Evolutionary conservation across 2,888 invertebrate genomes (phyloP).

Genomic region (Calameuta filiformis): DNA sequence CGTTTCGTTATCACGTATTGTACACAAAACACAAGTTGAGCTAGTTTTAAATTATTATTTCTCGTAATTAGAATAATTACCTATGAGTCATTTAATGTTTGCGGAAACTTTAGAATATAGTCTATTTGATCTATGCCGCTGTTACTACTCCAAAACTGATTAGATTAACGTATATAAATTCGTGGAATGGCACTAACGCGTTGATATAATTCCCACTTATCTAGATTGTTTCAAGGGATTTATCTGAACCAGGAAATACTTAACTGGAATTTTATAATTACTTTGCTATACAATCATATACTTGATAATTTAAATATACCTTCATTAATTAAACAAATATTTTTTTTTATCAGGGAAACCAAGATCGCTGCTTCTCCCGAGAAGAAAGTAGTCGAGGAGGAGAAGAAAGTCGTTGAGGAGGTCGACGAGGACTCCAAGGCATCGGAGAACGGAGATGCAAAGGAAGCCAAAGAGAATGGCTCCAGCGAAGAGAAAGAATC

Average conservation of each 20-base stretch:
- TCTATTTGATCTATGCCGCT: not conserved
- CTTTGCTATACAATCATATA: not conserved
- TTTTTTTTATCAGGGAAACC: slow-evolving; percentile 52
- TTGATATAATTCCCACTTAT: not conserved
- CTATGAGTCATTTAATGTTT: not conserved
- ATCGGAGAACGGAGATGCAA: slow-evolving; percentile 62
- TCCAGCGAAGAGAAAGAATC: slow-evolving; percentile 63
- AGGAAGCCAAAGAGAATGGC: slow-evolving; percentile 65
- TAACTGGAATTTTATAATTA: not conserved
- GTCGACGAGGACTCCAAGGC: slow-evolving; percentile 64
- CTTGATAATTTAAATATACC: not conserved
- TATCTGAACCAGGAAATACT: not conserved
- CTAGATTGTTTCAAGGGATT: not conserved
- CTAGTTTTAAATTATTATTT: not conserved
- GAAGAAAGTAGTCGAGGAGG: slow-evolving; percentile 67
- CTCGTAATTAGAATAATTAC: not conserved
- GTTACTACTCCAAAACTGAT: not conserved
- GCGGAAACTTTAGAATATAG: not conserved
- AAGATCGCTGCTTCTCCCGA: slow-evolving; percentile 63
- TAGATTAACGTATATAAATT: not conserved
- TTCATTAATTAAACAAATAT: not conserved
- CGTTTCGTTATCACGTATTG: not conserved
- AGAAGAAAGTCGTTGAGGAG: slow-evolving; percentile 63
- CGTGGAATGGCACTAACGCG: not conserved
- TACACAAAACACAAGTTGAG: not conserved